phyloP scores from a whole-genome alignment of 2,113 vertebrate genomes.

The Onychostruthus taczanowskii region DNA sequence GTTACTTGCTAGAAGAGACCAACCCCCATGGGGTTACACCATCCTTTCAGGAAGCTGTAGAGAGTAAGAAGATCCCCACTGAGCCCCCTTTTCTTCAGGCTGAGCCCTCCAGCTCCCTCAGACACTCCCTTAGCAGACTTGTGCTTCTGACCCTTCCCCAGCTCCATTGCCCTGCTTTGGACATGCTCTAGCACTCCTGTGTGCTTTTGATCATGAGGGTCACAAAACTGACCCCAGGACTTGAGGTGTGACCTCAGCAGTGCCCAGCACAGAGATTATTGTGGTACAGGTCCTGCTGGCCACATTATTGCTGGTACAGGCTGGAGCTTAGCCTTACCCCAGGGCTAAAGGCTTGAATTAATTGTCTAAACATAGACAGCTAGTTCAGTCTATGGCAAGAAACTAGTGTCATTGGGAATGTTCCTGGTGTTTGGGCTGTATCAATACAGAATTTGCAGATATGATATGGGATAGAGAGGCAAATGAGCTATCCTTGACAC shows the following conservation, averaged over 20 bases:
- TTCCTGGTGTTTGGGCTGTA: not conserved
- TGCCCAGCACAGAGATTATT: accelerated
- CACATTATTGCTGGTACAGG: accelerated
- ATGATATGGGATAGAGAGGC: not conserved
- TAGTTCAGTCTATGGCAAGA: not conserved
- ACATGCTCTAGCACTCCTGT: accelerated
- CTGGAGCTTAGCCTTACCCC: not conserved
- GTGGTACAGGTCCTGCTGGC: not conserved
- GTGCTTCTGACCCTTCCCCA: not conserved
- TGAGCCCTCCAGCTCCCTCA: not conserved
- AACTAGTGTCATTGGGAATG: not conserved
- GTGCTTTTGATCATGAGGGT: not conserved
- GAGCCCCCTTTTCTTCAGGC: not conserved
- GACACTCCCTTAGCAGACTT: accelerated
- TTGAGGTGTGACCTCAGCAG: not conserved
- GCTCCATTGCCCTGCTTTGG: accelerated
- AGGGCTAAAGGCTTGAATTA: not conserved
- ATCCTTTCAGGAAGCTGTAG: not conserved
- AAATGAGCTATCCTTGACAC: not conserved
- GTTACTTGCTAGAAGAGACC: not conserved
- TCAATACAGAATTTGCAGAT: not conserved
- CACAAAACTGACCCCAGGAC: not conserved
- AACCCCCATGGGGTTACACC: accelerated
- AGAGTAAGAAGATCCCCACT: not conserved
- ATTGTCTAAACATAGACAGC: not conserved